Base-by-base conservation (phyloP, 2,113 vertebrate genomes). In the Indri indri region DNA sequence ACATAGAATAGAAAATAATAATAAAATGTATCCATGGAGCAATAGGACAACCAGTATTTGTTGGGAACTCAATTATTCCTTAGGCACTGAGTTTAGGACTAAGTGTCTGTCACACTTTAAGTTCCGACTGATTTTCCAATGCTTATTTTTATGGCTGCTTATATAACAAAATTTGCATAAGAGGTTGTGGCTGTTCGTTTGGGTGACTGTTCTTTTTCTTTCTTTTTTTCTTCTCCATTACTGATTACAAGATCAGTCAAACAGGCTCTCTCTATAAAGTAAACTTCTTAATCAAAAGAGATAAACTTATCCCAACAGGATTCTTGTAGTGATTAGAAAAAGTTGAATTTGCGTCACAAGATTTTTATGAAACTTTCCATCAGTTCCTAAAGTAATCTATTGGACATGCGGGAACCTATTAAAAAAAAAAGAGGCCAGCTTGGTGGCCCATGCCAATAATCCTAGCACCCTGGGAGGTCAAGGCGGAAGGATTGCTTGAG, bases 221-320 rank as follows among this genome's bases (percentile, higher is more conserved):
- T 27, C 17, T 6, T 42, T 32, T 6, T 50, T 25, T 57, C 54
- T 57, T 57, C 54, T 22, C 34, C 37, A 88, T 86, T 66, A 61
- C 32, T 91, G 47, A 82, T 92, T 87, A 86, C 47, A 86, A 77
- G 91, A 47, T 81, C 59, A 92, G 63, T 37, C n/a, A 93, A 88
- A 50, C 12, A 87, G 8, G 11, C n/a, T 88, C 66, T 89, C 52
- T 37, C 5, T 80, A 8, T 76, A 79, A 83, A 80, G 30, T 66
- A 68, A 79, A 8, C 63, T 76, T 80, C 20, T 79, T 90, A 83
- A 89, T 77, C 68, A 82, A 90, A 93, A 94, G 61, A 86, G 45
- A 71, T 42, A 85, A 86, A 89, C 20, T 83, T 57, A 66, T 65
- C 23, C 22, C 82, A 61, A 86, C 4, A 59, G 16, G 27, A 86